phyloP scores from a whole-genome alignment of 2,113 vertebrate genomes.

The Plecturocebus donacophilus region DNA sequence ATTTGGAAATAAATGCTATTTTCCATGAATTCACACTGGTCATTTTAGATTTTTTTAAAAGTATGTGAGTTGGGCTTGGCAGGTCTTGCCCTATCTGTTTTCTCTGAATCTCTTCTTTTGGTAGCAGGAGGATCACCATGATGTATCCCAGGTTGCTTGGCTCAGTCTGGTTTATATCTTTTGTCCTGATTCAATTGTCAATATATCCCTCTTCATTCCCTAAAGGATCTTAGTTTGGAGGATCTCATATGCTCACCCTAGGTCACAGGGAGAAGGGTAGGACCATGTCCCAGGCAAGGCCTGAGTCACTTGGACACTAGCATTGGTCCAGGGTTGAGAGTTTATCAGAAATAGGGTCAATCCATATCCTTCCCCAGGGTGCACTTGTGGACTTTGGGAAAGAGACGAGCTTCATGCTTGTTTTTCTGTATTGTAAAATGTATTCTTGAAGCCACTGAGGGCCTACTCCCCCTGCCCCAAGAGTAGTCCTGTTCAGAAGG shows the following conservation, averaged over 20 bases:
- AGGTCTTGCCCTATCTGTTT: neutral
- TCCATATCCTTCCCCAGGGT: neutral
- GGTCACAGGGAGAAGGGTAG: neutral
- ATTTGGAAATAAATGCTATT: neutral
- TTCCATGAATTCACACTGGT: neutral
- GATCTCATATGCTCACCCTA: neutral
- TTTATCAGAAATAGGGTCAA: too few relatives aligned
- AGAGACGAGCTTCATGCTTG: neutral
- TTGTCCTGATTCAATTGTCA: neutral
- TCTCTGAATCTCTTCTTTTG: neutral
- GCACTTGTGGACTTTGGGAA: neutral
- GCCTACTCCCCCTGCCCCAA: too few relatives aligned
- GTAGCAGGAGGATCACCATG: too few relatives aligned
- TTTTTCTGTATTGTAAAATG: neutral
- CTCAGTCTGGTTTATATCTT: neutral
- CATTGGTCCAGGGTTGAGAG: neutral
- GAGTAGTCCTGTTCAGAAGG: neutral
- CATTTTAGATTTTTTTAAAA: neutral
- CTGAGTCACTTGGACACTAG: neutral
- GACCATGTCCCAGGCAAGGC: too few relatives aligned
- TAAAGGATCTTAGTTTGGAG: neutral
- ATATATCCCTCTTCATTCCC: neutral
- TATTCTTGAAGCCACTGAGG: neutral
- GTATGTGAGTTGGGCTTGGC: too few relatives aligned
- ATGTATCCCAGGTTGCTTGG: rapidly evolving